These are phyloP conservation scores for Apotomis capreana DNA, from an alignment of 2,888 invertebrate species.

Conservation along the genomic window DNA sequence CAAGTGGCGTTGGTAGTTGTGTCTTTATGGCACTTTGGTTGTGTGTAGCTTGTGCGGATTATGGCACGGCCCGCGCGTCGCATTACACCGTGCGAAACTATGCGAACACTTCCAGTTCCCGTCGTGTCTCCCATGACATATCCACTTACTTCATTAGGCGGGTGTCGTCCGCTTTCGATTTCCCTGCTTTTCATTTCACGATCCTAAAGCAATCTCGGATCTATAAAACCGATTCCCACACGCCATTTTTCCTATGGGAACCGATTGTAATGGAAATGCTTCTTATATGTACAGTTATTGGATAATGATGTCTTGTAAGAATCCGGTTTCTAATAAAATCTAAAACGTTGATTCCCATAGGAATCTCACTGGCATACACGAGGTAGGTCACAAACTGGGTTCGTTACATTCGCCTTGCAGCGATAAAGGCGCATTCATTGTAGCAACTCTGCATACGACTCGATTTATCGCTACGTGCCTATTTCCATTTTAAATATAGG, in stretches of 20 bases:
- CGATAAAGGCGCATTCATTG: conserved; percentile 44
- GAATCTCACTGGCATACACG: neutral
- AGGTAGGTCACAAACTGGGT: conserved; percentile 1
- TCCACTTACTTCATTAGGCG: conserved; percentile 49
- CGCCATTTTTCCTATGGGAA: conserved; percentile 39
- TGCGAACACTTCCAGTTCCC: conserved; percentile 53
- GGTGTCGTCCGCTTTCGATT: conserved; percentile 48
- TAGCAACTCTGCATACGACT: conserved; percentile 67
- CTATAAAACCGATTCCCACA: conserved; percentile 27
- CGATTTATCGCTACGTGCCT: conserved; percentile 72
- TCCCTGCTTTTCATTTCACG: conserved; percentile 45
- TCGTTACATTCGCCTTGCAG: conserved; percentile 18
- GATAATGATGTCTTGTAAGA: conserved; percentile 25
- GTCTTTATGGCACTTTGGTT: conserved; percentile 31
- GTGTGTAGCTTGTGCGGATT: conserved; percentile 18
- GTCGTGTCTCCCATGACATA: conserved; percentile 50
- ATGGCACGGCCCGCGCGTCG: conserved; percentile 50
- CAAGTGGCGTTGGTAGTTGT: neutral
- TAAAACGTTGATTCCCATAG: conserved; percentile 2
- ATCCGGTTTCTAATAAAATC: conserved; percentile 3
- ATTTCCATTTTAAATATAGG: conserved; percentile 77
- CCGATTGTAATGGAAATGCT: conserved; percentile 12
- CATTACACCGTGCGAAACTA: conserved; percentile 76
- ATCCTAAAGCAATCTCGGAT: conserved; percentile 26
- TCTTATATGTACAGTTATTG: conserved; percentile 13